These are phyloP conservation scores for Conomelus anceps DNA, from an alignment of 2,888 invertebrate genomes.

Conservation along the genomic window DNA sequence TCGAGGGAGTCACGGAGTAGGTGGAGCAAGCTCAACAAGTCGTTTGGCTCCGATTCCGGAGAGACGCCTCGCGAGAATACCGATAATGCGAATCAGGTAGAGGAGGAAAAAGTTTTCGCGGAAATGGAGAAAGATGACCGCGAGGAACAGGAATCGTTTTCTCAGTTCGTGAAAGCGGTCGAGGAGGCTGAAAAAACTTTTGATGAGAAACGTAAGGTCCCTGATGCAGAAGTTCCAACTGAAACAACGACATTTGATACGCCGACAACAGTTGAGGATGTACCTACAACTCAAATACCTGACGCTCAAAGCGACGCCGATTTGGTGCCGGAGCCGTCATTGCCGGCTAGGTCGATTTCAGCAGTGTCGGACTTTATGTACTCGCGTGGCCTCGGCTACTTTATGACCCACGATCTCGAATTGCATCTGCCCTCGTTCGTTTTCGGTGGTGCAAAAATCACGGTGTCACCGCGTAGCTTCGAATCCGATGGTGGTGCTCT, in stretches of 20 bases:
- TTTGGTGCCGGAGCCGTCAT: slow-evolving; percentile 34
- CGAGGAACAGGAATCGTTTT: slow-evolving; percentile 43
- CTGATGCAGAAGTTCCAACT: not conserved
- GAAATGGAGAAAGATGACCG: slow-evolving; percentile 38
- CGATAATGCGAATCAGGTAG: slow-evolving; percentile 26
- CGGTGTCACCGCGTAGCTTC: slow-evolving; percentile 64
- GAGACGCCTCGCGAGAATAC: not conserved
- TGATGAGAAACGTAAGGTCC: slow-evolving; percentile 35
- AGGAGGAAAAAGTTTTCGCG: slow-evolving; percentile 33
- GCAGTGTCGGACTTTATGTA: slow-evolving; percentile 67
- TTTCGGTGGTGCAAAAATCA: slow-evolving; percentile 65
- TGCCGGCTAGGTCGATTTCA: slow-evolving; percentile 48
- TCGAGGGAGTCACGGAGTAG: not conserved
- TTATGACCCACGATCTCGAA: slow-evolving; percentile 71
- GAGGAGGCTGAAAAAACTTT: slow-evolving; percentile 28
- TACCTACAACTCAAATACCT: not conserved
- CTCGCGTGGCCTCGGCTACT: slow-evolving; percentile 62
- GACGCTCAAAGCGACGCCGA: slow-evolving; percentile 12
- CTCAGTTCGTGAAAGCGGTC: slow-evolving; percentile 31
- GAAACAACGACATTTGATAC: not conserved
- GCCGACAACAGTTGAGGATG: not conserved
- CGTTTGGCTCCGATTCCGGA: slow-evolving; percentile 4
- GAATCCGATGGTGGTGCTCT: slow-evolving; percentile 63
- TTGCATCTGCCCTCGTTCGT: slow-evolving; percentile 62
- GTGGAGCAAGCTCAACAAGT: not conserved